Evolutionary conservation across 1,140 invertebrate genomes (phyloP), one percentile per base, ranked within the genome.

Genomic region (Cydia strobilella): DNA sequence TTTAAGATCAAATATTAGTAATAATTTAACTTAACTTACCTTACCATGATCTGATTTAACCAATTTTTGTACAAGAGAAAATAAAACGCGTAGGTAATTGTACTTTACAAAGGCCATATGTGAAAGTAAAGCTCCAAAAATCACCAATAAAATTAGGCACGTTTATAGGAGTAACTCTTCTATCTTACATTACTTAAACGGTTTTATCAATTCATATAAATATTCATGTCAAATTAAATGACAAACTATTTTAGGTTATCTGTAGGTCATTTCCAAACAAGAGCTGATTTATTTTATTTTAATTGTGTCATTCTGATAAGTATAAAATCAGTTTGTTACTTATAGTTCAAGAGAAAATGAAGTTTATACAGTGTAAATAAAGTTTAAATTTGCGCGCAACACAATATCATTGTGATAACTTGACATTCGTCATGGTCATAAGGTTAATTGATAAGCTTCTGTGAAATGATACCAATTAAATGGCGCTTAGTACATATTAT

Each of bases 81-180:
- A 18, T 18, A 13, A 18, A 18, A 18, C n/a, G 20, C 51, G 15
- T 54, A 4, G 51, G 1, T 54, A 20, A 4, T 48, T 54, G 51
- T 54, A 20, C 54, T 23, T 59, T 59, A 59, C 7, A 20, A 59
- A 69, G 13, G 15, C 7, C 27, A 20, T 39, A 69, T 9, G 31
- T 69, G 65, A n/a, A 69, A 69, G 35, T 69, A 73, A 80, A 82
- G 74, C 74, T 75, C 75, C 69, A 74, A 80, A 75, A 76, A 80
- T 73, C 48, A 76, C 75, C 73, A 76, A 84, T 77, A 83, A 84
- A 83, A 87, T 78, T 79, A 88, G 84, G 85, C 87, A 91, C 86
- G 77, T 80, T 86, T 82, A 80, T 85, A 89, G 84, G 82, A 90
- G 48, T 74, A 27, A 72, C 59, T 74, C 74, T 71, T 73, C 75